phyloP scores from a whole-genome alignment of 1,140 invertebrate genomes.

The Brachionus koreanus region DNA sequence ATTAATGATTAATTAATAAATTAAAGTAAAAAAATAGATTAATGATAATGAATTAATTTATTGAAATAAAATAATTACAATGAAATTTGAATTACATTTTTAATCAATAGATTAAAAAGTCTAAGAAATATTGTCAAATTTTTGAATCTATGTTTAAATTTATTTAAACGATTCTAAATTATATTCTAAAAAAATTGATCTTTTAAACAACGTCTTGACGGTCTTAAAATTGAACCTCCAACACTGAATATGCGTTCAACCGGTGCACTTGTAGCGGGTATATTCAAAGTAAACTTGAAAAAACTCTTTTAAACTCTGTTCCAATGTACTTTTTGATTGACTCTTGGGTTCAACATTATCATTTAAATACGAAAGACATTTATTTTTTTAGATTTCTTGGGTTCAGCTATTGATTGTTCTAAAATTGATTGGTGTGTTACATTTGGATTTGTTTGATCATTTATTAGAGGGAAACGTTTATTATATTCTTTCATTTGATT shows the following conservation, averaged over 20 bases:
- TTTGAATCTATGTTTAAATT: not conserved
- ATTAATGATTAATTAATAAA: not conserved
- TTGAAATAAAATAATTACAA: not conserved
- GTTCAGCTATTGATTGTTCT: not conserved
- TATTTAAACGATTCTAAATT: not conserved
- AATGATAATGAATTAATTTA: not conserved
- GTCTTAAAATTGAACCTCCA: not conserved
- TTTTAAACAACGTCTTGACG: conserved; percentile 1
- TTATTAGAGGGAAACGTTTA: not conserved
- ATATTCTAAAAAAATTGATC: not conserved
- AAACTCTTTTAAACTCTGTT: not conserved
- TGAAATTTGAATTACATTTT: not conserved
- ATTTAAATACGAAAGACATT: not conserved
- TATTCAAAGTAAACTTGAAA: not conserved
- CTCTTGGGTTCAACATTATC: not conserved
- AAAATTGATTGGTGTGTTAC: not conserved
- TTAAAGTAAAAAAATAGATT: not conserved
- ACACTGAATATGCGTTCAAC: conserved; percentile 6
- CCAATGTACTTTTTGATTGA: not conserved
- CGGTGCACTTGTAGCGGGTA: not conserved
- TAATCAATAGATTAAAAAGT: not conserved
- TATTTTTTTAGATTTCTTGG: not conserved
- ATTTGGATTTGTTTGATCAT: not conserved
- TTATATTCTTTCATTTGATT: not conserved
- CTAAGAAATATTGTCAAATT: not conserved